These are phyloP conservation scores for Callosobruchus maculatus DNA, from an alignment of 2,888 invertebrate genomes.

Conservation along the genomic window DNA sequence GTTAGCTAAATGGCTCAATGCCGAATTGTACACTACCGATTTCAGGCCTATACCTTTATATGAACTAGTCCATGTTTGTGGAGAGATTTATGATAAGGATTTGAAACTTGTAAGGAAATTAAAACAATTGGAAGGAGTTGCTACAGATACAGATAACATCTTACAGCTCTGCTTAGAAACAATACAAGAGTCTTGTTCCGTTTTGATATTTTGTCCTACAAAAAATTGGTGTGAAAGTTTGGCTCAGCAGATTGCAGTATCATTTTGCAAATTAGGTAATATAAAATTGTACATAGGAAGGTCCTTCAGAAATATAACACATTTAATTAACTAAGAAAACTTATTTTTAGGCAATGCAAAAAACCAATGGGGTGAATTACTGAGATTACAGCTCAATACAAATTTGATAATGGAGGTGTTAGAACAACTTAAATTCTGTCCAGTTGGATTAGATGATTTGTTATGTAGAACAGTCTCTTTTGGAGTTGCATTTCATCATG, in stretches of 20 bases:
- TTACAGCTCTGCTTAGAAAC: slow-evolving; percentile 87
- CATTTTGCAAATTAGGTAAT: slow-evolving; percentile 64
- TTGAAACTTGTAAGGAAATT: slow-evolving; percentile 55
- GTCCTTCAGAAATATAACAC: too few relatives aligned
- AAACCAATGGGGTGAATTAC: slow-evolving; percentile 46
- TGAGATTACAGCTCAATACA: slow-evolving; percentile 61
- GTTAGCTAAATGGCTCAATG: slow-evolving; percentile 84
- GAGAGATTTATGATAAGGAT: slow-evolving; percentile 60
- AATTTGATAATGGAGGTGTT: slow-evolving; percentile 65
- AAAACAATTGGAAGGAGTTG: slow-evolving; percentile 43
- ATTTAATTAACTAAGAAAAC: not conserved
- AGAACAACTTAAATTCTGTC: slow-evolving; percentile 78
- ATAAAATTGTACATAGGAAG: too few relatives aligned
- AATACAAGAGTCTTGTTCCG: slow-evolving; percentile 75
- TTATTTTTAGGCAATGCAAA: slow-evolving; percentile 11
- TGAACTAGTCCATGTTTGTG: slow-evolving; percentile 73
- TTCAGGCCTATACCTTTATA: slow-evolving; percentile 87
- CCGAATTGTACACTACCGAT: slow-evolving; percentile 80
- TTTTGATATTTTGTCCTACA: slow-evolving; percentile 92
- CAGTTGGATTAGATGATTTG: slow-evolving; percentile 76
- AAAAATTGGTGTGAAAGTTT: slow-evolving; percentile 94
- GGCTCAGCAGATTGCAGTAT: slow-evolving; percentile 71
- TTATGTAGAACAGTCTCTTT: slow-evolving; percentile 76
- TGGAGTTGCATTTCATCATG: slow-evolving; percentile 96
- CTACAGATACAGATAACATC: slow-evolving; percentile 73